Conservation (phyloP, 1,140 invertebrate species). For the Pinna nobilis region DNA sequence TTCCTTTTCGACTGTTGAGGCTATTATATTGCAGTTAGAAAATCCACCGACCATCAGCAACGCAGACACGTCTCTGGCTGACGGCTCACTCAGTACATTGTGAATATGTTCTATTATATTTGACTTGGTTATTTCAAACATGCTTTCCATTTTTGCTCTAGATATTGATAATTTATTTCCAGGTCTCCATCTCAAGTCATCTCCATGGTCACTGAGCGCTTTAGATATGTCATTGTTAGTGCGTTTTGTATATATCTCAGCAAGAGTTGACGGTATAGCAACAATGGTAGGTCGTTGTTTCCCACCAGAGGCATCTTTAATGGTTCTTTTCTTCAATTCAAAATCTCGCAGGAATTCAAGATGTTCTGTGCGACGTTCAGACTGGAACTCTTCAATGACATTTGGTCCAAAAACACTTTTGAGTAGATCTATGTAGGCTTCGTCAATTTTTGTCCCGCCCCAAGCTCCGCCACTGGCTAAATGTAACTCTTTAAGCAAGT, state of each 20-base stretch:
- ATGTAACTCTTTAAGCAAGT: slow-evolving; percentile 31
- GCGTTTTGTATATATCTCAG: not conserved
- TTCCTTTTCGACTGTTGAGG: slow-evolving; percentile 9
- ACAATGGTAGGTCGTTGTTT: not conserved
- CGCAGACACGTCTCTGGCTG: slow-evolving; percentile 6
- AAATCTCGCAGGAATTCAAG: slow-evolving; percentile 18
- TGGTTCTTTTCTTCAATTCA: slow-evolving; percentile 12
- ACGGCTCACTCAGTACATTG: slow-evolving; percentile 5
- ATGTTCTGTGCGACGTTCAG: slow-evolving; percentile 16
- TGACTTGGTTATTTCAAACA: slow-evolving; percentile 20
- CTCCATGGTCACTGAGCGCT: not conserved
- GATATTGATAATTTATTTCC: slow-evolving; percentile 10
- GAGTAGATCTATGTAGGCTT: slow-evolving; percentile 23
- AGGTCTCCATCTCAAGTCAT: slow-evolving; percentile 3
- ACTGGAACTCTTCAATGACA: slow-evolving; percentile 14
- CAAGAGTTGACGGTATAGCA: not conserved
- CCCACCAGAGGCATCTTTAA: not conserved
- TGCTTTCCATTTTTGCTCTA: slow-evolving; percentile 7
- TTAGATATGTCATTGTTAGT: not conserved
- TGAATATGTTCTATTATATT: slow-evolving; percentile 8
- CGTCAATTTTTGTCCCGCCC: slow-evolving; percentile 43
- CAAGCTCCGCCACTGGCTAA: slow-evolving; percentile 40
- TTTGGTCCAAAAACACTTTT: slow-evolving; percentile 12
- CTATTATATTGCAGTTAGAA: slow-evolving; percentile 47
- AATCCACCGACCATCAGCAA: slow-evolving; percentile 55